Evolutionary conservation across 2,113 vertebrate genomes (phyloP), one percentile per base, ranked within the genome.

Genomic region (Cercocebus atys): DNA sequence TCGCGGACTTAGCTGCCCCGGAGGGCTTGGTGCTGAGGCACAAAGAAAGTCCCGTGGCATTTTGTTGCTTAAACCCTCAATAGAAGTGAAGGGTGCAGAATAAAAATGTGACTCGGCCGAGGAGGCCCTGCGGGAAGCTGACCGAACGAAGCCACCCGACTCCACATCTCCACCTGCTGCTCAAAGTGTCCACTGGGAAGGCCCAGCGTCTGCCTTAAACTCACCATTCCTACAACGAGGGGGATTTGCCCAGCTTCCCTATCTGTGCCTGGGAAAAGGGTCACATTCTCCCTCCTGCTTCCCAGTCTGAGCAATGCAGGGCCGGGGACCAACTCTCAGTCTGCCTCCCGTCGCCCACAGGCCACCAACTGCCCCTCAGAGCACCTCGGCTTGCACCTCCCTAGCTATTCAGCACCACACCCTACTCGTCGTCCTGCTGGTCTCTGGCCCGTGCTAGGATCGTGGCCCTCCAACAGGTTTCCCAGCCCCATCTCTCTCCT

Each of bases 301-400:
- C 76, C 35, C 11, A 40, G 61, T 40, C n/a, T 68, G 61, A 80
- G 61, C 38, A 40, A n/a, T 6, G 4, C 1, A 4, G 35, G 76
- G 47, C n/a, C 5, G 22, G 47, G 18, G 35, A 47, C 22, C 0
- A 6, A 40, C 55, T 61, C 32, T 40, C n/a, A 1, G 38, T 11
- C 70, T 22, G 16, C 17, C 59, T 43, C 14, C 32, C 0, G 6
- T 11, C 4, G 45, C 38, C 20, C 30, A 14, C 14, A 8, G 1
- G 2, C 40, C 20, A 30, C 23, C 32, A 27, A 1, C 2, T 6
- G 11, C 4, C n/a, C 4, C 6, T 38, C 18, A 35, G 52, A 45
- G 45, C 50, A 52, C 2, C 4, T 2, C n/a, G 2, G 4, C 4
- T 0, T 20, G 17, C 8, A 4, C 20, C 30, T 17, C 14, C 13